Evolutionary conservation across 2,113 vertebrate species (phyloP), one percentile per base, ranked within the genome.

Genomic region (Clarias gariepinus): DNA sequence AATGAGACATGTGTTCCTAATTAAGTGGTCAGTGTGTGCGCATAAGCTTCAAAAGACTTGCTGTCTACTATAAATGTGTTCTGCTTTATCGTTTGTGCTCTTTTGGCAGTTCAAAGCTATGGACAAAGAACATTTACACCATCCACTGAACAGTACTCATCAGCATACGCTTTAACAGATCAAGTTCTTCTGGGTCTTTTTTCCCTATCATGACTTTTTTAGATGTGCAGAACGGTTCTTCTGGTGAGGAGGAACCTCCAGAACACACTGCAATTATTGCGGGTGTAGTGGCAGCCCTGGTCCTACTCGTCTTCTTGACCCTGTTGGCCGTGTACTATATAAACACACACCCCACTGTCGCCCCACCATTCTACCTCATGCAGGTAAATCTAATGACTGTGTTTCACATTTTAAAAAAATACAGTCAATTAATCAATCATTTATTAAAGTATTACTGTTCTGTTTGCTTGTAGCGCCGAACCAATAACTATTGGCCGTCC

Each of bases 321-420:
- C 93, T 99, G 0, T 92, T 96, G 76, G 97, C 96, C 3, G 94
- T 99, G 57, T 99, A 96, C 89, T 96, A 98, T 93, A 94, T 98
- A 93, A 96, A 95, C 74, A 94, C 95, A 74, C 97, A 97, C 90
- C 96, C 97, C 73, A 96, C 96, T 1, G 96, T 96, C 41, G 92
- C 91, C 0, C 96, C 97, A 0, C 97, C 97, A 0, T 96, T 98
- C 84, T 97, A 98, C 96, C 96, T 98, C 95, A 95, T 99, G 16
- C 94, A 98, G 97, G 97, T 98, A 85, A 94, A 58, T n/a, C 58
- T 82, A 33, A 82, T 69, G 15, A 1, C 2, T 76, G 5, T 8
- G 52, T 52, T 52, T 74, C 36, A 47, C 30, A 68, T 16, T 68
- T n/a, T n/a, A n/a, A n/a, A 68, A 68, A 68, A 71, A 71, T 71